phyloP scores from a whole-genome alignment of 2,113 vertebrate species.

The Cyphomyrus discorhynchus region DNA sequence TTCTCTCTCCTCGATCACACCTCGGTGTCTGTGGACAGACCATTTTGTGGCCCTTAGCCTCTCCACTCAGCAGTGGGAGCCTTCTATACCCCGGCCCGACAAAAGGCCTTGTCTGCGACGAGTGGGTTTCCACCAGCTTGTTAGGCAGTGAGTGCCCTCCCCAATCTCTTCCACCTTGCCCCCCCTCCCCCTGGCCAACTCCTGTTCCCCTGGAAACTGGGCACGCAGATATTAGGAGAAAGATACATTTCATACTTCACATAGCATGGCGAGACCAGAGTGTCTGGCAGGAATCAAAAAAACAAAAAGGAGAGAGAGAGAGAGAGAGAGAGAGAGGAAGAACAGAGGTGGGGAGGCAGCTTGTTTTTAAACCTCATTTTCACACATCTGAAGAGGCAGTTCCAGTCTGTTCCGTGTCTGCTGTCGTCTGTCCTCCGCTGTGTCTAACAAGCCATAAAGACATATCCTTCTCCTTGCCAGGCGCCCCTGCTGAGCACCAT shows the following conservation, averaged over 20 bases:
- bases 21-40: not conserved
- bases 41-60: not conserved
- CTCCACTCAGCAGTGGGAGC: not conserved
- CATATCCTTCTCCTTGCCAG: not conserved
- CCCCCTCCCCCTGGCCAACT: not conserved
- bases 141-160: not conserved
- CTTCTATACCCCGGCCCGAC: not conserved
- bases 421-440: not conserved
- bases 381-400: not conserved
- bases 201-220: constrained; percentile 32
- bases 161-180: not conserved
- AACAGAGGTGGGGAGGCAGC: not conserved
- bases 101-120: not conserved
- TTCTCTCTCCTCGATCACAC: not conserved
- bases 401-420: not conserved
- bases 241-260: constrained; percentile 21
- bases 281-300: not conserved
- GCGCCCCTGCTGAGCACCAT: not conserved
- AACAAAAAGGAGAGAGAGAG: not conserved
- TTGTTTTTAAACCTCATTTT: not conserved
- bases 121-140: not conserved
- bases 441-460: constrained; percentile 1
- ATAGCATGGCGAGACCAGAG: not conserved
- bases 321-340: not conserved
- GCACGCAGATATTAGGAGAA: constrained; percentile 10